Base-by-base conservation (phyloP, 2,113 vertebrate genomes). In the Etheostoma spectabile region DNA sequence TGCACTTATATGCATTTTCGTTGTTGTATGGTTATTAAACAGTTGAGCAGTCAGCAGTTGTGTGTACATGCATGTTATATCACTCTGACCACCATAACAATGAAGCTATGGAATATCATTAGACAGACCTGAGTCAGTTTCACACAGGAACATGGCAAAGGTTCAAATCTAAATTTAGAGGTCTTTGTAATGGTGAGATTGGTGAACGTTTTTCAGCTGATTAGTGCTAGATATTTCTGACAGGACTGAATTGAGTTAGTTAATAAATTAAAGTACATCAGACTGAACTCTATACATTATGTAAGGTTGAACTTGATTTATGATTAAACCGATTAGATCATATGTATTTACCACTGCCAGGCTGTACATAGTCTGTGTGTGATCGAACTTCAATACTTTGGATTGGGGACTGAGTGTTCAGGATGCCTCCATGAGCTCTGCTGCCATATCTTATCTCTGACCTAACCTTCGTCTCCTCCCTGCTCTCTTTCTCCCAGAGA, bases 401-500 rank as follows among this genome's bases (percentile, higher is more conserved):
- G 38, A 66, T n/a, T 66, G 4, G 12, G 42, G 19, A 51, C 8
- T 22, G 35, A 51, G 8, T 71, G 19, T 49, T 22, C n/a, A 45
- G 46, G 55, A 13, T 35, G 61, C 6, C 3, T 22, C 52, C 8
- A 35, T 46, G 33, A 45, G 33, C 79, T 53, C 15, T 30, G 45
- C 52, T 46, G 53, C 10, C 21, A 42, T 24, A 10, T 46, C 19
- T 53, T 0, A n/a, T 4, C 45, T 38, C 48, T 89, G 72, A 82
- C 79, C 79, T 30, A 42, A 15, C 51, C 59, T 13, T 67, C 62
- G 48, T 16, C 74, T 73, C 33, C 21, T 56, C 67, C 69, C 13
- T 45, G 3, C 14, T 24, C 21, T 42, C 19, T 30, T 22, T 52
- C 51, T 70, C 66, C 62, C 61, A 97, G 97, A 97, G 38, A 95